Conservation (phyloP, 2,113 vertebrate genomes). For the Phoenicopterus ruber region DNA sequence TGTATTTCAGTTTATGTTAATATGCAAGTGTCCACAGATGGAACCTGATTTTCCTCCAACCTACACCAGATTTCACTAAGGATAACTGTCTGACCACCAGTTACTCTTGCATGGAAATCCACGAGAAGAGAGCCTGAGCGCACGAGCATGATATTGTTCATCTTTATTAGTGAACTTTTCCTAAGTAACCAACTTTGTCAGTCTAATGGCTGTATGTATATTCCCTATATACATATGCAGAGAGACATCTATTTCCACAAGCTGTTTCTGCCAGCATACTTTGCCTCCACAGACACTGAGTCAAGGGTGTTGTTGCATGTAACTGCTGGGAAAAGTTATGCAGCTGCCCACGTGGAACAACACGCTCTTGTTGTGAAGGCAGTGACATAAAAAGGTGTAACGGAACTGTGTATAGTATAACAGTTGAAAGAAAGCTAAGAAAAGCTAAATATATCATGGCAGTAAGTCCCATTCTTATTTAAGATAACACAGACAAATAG, state of each 20-base stretch:
- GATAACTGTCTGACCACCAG: not conserved
- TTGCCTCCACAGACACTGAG: not conserved
- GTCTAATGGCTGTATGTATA: not conserved
- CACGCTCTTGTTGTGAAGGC: not conserved
- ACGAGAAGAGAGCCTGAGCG: not conserved
- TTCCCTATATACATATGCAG: not conserved
- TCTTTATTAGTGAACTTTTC: not conserved
- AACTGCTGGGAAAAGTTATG: not conserved
- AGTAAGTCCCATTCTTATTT: not conserved
- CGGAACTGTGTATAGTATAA: not conserved
- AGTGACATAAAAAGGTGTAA: not conserved
- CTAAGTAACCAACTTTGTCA: not conserved
- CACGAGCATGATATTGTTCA: accelerated
- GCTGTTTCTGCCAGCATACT: not conserved
- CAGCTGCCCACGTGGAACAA: not conserved
- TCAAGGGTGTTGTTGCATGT: not conserved
- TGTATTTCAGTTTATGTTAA: not conserved
- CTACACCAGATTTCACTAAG: not conserved
- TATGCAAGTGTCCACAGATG: not conserved
- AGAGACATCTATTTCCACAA: not conserved
- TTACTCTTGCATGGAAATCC: not conserved
- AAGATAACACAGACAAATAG: not conserved
- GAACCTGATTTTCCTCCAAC: not conserved
- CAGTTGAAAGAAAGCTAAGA: not conserved
- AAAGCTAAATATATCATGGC: not conserved